Conservation (phyloP, 1,140 invertebrate genomes). For the Trichoplusia ni region DNA sequence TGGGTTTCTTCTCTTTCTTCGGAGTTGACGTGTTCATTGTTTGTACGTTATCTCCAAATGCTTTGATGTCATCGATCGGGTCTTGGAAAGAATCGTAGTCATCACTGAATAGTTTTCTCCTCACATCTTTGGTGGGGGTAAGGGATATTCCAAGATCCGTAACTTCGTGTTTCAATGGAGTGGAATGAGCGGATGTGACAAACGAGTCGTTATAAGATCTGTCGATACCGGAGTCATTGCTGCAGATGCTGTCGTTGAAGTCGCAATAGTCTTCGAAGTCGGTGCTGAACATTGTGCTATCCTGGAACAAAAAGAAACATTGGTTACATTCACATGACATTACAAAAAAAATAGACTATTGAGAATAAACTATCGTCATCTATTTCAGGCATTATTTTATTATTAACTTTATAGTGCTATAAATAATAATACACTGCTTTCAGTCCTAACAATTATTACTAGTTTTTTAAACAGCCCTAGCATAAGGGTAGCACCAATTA, state of each 20-base stretch:
- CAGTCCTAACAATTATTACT: too few species aligned
- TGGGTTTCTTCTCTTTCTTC: slow-evolving; percentile 69
- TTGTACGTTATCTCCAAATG: slow-evolving; percentile 55
- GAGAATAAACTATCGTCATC: neutral
- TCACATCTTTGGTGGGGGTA: slow-evolving; percentile 56
- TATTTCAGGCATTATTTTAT: neutral
- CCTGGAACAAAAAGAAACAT: slow-evolving; percentile 49
- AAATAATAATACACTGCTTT: too few species aligned
- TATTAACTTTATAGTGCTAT: too few species aligned
- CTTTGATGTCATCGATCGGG: slow-evolving; percentile 51
- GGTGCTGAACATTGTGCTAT: slow-evolving; percentile 60
- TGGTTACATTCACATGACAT: neutral
- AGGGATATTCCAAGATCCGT: slow-evolving; percentile 65
- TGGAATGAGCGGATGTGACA: slow-evolving; percentile 49
- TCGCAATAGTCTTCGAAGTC: slow-evolving; percentile 76
- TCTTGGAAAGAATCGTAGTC: slow-evolving; percentile 54
- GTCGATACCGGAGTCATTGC: slow-evolving; percentile 87
- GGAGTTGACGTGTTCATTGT: slow-evolving; percentile 76
- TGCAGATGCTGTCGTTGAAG: slow-evolving; percentile 86
- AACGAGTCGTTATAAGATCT: slow-evolving; percentile 65
- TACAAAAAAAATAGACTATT: too few species aligned
- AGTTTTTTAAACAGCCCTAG: neutral
- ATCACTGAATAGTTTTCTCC: slow-evolving; percentile 68
- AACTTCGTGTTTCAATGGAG: slow-evolving; percentile 60
- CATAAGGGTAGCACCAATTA: slow-evolving; percentile 46